Conservation (phyloP, 1,140 invertebrate genomes). For the Melipona quadrifasciata region DNA sequence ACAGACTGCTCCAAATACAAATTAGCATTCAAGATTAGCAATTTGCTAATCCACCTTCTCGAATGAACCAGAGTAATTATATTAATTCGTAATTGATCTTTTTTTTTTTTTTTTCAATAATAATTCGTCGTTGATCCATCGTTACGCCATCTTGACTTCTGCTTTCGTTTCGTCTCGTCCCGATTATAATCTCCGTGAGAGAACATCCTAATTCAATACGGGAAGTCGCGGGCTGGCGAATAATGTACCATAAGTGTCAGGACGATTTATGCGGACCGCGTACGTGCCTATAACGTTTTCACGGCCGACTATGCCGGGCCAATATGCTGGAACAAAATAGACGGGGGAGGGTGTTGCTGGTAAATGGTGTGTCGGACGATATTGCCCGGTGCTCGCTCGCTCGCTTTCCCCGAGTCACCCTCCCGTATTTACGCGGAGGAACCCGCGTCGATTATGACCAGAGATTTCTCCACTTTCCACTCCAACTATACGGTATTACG, state of each 20-base stretch:
- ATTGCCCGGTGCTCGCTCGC: constrained; percentile 69
- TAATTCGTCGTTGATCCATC: neutral
- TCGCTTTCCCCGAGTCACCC: constrained; percentile 35
- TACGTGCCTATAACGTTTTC: constrained; percentile 51
- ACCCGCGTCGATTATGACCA: constrained; percentile 32
- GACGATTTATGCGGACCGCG: constrained; percentile 59
- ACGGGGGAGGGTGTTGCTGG: constrained; percentile 40
- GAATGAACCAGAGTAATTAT: no score
- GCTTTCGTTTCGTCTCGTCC: neutral
- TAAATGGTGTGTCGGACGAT: constrained; percentile 72
- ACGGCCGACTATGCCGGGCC: constrained; percentile 39
- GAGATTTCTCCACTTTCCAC: constrained; percentile 14
- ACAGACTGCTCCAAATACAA: no score
- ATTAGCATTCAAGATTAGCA: no score
- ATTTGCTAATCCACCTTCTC: no score
- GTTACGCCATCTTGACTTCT: neutral
- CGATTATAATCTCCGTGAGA: constrained; percentile 58
- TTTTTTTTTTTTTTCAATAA: no score
- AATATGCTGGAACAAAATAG: constrained; percentile 54
- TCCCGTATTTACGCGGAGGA: constrained; percentile 35
- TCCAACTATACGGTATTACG: neutral
- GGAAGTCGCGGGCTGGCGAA: constrained; percentile 35
- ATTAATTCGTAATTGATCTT: neutral
- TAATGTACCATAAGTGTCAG: constrained; percentile 66
- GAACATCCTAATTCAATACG: constrained; percentile 58